Conservation (phyloP, 2,888 invertebrate species). For the Sinohyriopsis cumingii region DNA sequence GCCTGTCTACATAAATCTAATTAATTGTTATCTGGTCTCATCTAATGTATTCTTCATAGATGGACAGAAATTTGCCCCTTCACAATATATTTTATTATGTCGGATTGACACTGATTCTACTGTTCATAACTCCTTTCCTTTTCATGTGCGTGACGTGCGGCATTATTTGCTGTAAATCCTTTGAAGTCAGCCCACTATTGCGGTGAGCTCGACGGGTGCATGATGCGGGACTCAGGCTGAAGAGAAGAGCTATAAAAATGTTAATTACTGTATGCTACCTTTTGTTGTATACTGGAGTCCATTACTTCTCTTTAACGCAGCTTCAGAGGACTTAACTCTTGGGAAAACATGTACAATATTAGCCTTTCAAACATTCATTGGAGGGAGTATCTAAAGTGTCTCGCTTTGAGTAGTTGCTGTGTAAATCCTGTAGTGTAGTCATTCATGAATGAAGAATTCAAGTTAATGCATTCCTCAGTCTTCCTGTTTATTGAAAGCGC, state of each 20-base stretch:
- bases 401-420: slow-evolving; percentile 51
- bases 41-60: too few species aligned
- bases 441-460: slow-evolving; percentile 57
- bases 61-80: too few species aligned
- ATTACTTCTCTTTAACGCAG: slow-evolving; percentile 40
- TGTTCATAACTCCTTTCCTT: slow-evolving; percentile 44
- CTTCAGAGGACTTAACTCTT: slow-evolving; percentile 29
- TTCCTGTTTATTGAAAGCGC: too few species aligned
- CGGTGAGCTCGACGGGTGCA: slow-evolving; percentile 20
- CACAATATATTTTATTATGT: too few species aligned
- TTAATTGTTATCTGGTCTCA: too few species aligned
- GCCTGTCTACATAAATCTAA: too few species aligned
- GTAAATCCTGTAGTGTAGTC: slow-evolving; percentile 57
- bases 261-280: slow-evolving; percentile 49
- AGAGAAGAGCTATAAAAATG: slow-evolving; percentile 56
- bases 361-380: slow-evolving; percentile 21
- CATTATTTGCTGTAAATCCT: slow-evolving; percentile 49
- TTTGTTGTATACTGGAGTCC: slow-evolving; percentile 56
- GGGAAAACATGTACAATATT: slow-evolving; percentile 21
- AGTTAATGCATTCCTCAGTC: slow-evolving; percentile 40
- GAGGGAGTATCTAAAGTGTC: slow-evolving; percentile 43
- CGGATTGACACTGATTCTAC: slow-evolving; percentile 39
- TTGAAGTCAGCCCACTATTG: slow-evolving; percentile 45
- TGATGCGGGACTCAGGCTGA: slow-evolving; percentile 40
- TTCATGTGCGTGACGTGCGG: slow-evolving; percentile 47